Evolutionary conservation across 2,797 vertebrate species (phyloP), one percentile per base, ranked within the genome.

Genomic region (Pangasius djambal): DNA sequence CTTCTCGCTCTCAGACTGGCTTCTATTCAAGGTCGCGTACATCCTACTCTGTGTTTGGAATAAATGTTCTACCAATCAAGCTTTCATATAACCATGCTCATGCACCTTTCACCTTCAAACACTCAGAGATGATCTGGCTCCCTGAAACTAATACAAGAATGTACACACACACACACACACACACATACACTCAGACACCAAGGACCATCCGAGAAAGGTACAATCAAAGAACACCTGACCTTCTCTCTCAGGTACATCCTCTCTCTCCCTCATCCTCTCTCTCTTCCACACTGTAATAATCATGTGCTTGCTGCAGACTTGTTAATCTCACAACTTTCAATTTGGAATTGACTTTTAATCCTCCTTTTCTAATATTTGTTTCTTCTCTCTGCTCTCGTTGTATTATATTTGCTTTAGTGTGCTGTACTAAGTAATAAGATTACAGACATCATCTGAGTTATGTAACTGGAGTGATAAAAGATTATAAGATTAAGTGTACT

Each of bases 21-120:
- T 25, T 44, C 57, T 83, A 37, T 90, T 83, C 81, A 91, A 89
- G 85, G 85, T 77, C 57, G 22, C 13, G 31, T 37, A 55, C 12
- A 10, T 81, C 48, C 20, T 65, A n/a, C 7, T 34, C 77, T 57
- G 55, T 55, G 83, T 89, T 59, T 74, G 50, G 72, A 70, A 85
- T 85, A 85, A 88, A 88, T 74, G 37, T 70, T 57, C 55, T 48
- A 44, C 69, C 85, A 78, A 63, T 87, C 65, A 44, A 15, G 57
- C 57, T 61, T 63, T 61, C 57, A 63, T 63, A 28, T 40, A 63
- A 63, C 31, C 57, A 22, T 6, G 18, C 12, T 65, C 86, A 83
- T 65, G 83, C 79, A 77, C 59, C 37, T 44, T 81, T 89, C 83
- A 70, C 83, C 74, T 81, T 69, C 74, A 77, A 18, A 88, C 63